Base-by-base conservation (phyloP, 2,113 vertebrate species). In the Malurus cyaneus region DNA sequence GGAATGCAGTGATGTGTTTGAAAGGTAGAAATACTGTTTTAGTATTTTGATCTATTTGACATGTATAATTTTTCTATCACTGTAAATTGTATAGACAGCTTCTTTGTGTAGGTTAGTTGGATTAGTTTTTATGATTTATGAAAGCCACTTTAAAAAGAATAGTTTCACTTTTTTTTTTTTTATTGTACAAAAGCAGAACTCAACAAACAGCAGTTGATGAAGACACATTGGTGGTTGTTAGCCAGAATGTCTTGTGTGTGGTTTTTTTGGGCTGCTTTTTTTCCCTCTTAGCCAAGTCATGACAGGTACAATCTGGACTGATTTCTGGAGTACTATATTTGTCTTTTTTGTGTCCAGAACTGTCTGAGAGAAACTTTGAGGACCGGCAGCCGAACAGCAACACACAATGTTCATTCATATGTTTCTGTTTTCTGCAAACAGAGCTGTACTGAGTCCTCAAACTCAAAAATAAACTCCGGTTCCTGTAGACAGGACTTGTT, bases 61-160 rank as follows among this genome's bases (percentile, higher is more conserved):
- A 16, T 89, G 82, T 94, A 52, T 90, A 88, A 88, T 93, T 96
- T 82, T 87, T 86, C 92, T 95, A 74, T 65, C 77, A 94, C 93
- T 54, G 54, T 95, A 95, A 96, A 94, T 82, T 69, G 50, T 89
- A 89, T 84, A 89, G 92, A 81, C 77, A 80, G 69, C 57, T 85
- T 47, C 85, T 92, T 88, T 95, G 71, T 93, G 89, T 92, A 94
- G 89, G 95, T 96, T 97, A 93, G 80, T 95, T 86, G 52, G 19
- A 74, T 96, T 98, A 96, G 92, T 94, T 97, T 96, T 95, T 94
- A 87, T 88, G 87, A 96, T 97, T 93, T 95, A 91, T 92, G 91
- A 66, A 96, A 97, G 47, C 61, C 80, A 76, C 80, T 94, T 94
- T 4, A 83, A 70, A 93, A 89, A 86, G 57, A 95, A 83, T 64